A percentile compares a stretch with the other conserved stretches of the same genome.
phyloP scores from a whole-genome alignment of 2,113 vertebrate species.

The Thunnus thynnus region DNA sequence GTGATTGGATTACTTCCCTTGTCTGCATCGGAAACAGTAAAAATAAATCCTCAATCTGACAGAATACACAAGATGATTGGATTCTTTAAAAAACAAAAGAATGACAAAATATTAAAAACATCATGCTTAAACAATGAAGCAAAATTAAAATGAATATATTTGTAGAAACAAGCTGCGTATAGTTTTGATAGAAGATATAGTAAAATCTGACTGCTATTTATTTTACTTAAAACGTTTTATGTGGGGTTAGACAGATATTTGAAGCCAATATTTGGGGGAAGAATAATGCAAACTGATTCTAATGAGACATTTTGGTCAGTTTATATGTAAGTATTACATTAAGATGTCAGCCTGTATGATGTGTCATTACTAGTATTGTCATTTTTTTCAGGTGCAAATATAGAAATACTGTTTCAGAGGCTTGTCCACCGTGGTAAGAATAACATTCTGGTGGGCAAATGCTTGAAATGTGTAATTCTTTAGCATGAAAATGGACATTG shows the following conservation, averaged over 20 bases:
- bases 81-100: slow-evolving; percentile 7
- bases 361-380: background rate
- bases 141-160: background rate
- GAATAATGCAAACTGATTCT: background rate
- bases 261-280: background rate
- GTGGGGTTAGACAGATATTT: background rate
- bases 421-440: background rate
- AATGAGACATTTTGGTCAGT: slow-evolving; percentile 24
- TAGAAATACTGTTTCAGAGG: background rate
- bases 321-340: background rate
- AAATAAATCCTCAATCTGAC: background rate
- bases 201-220: background rate
- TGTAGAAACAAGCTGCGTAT: background rate
- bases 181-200: background rate
- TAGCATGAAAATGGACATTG: background rate
- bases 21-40: no score
- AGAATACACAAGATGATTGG: background rate
- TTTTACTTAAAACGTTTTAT: background rate
- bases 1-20: slow-evolving; percentile 33
- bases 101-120: background rate
- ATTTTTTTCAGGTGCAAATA: background rate
- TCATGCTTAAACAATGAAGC: background rate
- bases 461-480: background rate
- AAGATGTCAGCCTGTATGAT: slow-evolving; percentile 2
- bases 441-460: background rate